Evolutionary conservation across 2,888 invertebrate species (phyloP).

Genomic region (Gibbula magus): DNA sequence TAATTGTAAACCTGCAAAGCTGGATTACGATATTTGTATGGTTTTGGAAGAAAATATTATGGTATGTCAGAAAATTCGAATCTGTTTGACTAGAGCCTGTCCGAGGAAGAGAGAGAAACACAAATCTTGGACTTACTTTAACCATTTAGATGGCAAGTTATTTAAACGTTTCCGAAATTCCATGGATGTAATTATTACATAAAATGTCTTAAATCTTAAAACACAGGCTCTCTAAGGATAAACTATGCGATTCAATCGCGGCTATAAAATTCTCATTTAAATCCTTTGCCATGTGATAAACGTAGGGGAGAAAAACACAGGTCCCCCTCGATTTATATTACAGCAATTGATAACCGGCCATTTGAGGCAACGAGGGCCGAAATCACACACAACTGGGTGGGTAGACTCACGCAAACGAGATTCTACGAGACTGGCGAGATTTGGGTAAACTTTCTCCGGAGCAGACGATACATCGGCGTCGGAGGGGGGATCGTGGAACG

Average conservation of each 20-base stretch:
- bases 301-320: neutral
- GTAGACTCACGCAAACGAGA: neutral
- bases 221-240: neutral
- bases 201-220: neutral
- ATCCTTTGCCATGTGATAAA: conserved; percentile 6
- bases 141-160: too few relatives aligned
- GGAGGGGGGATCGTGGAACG: neutral
- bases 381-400: neutral
- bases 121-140: too few relatives aligned
- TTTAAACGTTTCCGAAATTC: too few relatives aligned
- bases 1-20: too few relatives aligned
- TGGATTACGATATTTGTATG: too few relatives aligned
- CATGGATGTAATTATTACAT: too few relatives aligned
- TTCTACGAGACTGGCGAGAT: neutral
- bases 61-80: too few relatives aligned
- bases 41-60: too few relatives aligned
- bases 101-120: too few relatives aligned
- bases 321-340: neutral
- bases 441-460: neutral
- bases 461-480: conserved; percentile 21
- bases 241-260: neutral
- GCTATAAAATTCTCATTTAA: neutral
- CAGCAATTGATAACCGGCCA: conserved; percentile 10
- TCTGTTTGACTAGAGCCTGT: too few relatives aligned
- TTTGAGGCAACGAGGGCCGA: neutral